phyloP scores from a whole-genome alignment of 35 echinoderm and acorn worm genomes.

The Chiridota heheva region DNA sequence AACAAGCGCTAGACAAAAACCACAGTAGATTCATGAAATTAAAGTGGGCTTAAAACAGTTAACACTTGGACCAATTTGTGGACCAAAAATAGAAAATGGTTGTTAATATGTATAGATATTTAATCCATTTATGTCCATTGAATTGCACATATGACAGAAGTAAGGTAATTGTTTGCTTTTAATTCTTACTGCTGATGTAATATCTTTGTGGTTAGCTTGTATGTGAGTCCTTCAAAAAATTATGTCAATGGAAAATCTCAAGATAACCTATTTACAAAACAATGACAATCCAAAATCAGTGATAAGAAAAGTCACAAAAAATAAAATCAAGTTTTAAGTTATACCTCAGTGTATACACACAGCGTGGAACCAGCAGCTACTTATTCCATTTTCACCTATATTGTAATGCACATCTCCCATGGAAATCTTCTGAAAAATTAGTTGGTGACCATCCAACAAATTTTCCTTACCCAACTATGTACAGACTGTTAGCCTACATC shows the following conservation, averaged over 20 bases:
- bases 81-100: not conserved
- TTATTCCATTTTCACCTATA: too few species aligned
- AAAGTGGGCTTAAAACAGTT: not conserved
- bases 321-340: too few species aligned
- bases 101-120: not conserved
- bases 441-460: not conserved
- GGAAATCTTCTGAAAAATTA: not conserved
- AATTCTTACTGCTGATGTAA: constrained; percentile 2
- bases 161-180: not conserved
- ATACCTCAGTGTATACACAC: too few species aligned
- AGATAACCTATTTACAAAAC: not conserved
- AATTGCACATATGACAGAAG: constrained; percentile 7
- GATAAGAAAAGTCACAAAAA: constrained; percentile 1
- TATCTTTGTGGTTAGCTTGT: not conserved
- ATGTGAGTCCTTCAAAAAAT: not conserved
- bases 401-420: not conserved
- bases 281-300: not conserved
- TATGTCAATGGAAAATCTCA: not conserved
- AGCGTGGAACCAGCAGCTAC: too few species aligned
- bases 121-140: not conserved
- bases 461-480: not conserved
- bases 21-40: constrained; percentile 1
- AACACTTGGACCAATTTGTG: not conserved
- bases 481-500: not conserved
- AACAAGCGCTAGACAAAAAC: not conserved